These are phyloP conservation scores for Tragopan temminckii DNA, from an alignment of 2,797 vertebrate genomes.

Conservation along the genomic window DNA sequence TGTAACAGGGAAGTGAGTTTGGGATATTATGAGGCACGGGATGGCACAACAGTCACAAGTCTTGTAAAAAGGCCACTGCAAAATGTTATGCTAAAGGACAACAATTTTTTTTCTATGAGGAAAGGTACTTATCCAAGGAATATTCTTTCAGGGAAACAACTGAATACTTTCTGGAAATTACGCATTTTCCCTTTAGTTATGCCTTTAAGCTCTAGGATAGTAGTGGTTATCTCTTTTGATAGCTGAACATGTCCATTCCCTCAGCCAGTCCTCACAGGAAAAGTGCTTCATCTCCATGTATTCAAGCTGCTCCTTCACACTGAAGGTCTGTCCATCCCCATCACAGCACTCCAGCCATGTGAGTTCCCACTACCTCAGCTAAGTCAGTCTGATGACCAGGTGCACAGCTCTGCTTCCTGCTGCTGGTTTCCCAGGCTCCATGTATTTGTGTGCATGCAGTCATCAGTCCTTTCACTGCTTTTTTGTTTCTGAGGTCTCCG, in stretches of 20 bases:
- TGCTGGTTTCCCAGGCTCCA: background rate
- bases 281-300: background rate
- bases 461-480: background rate
- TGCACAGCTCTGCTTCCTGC: background rate
- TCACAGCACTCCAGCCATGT: accelerated
- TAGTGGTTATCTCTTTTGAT: background rate
- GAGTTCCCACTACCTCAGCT: accelerated
- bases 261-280: background rate
- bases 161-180: background rate
- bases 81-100: background rate
- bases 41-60: background rate
- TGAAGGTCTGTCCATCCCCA: background rate
- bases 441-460: background rate
- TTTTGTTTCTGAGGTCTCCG: background rate
- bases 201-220: background rate
- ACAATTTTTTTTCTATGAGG: background rate
- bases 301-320: background rate
- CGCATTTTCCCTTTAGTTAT: background rate
- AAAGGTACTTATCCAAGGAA: background rate
- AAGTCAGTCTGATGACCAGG: background rate
- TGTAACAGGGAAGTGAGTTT: background rate
- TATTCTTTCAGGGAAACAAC: background rate
- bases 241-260: background rate
- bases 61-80: background rate
- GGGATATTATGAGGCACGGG: background rate